phyloP scores from a whole-genome alignment of 2,797 vertebrate species.

The Nothura maculosa region DNA sequence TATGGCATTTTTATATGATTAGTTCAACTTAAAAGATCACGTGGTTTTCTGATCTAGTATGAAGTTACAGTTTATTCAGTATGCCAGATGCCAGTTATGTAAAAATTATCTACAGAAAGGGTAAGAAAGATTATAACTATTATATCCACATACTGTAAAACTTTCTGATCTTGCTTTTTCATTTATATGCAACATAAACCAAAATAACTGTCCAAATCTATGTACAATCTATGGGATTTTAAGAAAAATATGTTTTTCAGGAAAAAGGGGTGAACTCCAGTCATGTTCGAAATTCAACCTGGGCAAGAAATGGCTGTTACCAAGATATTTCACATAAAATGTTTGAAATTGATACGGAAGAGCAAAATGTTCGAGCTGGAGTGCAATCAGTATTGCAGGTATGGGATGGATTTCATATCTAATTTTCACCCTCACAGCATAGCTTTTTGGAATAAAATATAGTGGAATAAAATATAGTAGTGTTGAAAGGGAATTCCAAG shows the following conservation, averaged over 20 bases:
- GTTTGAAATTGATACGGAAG: slow-evolving; percentile 85
- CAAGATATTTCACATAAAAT: slow-evolving; percentile 84
- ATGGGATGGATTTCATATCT: background rate
- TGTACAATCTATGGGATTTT: background rate
- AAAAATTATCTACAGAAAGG: background rate
- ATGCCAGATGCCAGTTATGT: background rate
- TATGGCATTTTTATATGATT: background rate
- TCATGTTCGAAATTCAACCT: slow-evolving; percentile 81
- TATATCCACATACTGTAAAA: background rate
- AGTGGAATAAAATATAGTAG: background rate
- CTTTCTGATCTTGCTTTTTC: background rate
- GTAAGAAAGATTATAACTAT: background rate
- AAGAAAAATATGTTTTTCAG: slow-evolving; percentile 73
- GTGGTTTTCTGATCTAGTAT: background rate
- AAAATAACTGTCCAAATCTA: background rate
- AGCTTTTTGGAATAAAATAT: background rate
- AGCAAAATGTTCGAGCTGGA: slow-evolving; percentile 92
- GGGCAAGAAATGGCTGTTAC: slow-evolving; percentile 83
- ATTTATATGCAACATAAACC: background rate
- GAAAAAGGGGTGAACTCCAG: slow-evolving; percentile 79
- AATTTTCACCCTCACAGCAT: background rate
- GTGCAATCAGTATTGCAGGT: slow-evolving; percentile 96
- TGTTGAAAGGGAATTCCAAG: background rate
- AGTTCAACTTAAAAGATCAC: background rate
- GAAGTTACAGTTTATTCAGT: background rate